Evolutionary conservation across 2,888 invertebrate species (phyloP).

Genomic region (Amorpha juglandis): DNA sequence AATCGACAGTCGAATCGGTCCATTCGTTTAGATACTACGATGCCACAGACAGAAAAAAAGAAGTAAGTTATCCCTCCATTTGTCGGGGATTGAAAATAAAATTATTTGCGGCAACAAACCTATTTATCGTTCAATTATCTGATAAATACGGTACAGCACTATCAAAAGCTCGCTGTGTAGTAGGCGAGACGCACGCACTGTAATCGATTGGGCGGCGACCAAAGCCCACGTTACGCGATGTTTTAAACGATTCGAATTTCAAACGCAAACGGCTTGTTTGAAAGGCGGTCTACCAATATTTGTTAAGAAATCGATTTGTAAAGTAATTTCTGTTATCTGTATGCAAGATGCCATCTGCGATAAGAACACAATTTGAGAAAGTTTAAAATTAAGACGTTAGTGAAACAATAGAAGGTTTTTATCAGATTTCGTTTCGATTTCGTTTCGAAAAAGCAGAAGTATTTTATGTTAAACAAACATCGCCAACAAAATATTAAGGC

Average conservation of each 20-base stretch:
- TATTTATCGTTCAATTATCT: conserved; percentile 17
- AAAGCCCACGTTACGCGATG: conserved; percentile 25
- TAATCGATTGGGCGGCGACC: conserved; percentile 56
- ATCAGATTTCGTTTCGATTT: neutral
- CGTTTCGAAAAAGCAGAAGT: too few relatives aligned
- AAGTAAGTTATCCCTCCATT: too few relatives aligned
- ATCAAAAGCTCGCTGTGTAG: conserved; percentile 49
- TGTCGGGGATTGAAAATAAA: neutral
- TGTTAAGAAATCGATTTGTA: conserved; percentile 1
- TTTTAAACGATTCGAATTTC: conserved; percentile 15
- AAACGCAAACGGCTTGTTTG: conserved; percentile 8
- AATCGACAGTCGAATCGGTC: too few relatives aligned
- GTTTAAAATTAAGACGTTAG: neutral
- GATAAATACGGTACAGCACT: conserved; percentile 42
- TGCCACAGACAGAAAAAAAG: too few relatives aligned
- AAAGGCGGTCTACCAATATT: neutral
- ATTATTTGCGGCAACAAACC: neutral
- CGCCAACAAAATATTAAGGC: too few relatives aligned
- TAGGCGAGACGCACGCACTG: conserved; percentile 40
- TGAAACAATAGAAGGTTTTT: neutral
- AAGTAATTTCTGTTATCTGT: neutral
- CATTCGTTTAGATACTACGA: too few relatives aligned
- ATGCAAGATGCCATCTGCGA: conserved; percentile 1
- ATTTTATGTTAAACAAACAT: too few relatives aligned
- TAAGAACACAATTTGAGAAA: neutral